phyloP scores from a whole-genome alignment of 2,888 invertebrate species.

The Seira musarum region DNA sequence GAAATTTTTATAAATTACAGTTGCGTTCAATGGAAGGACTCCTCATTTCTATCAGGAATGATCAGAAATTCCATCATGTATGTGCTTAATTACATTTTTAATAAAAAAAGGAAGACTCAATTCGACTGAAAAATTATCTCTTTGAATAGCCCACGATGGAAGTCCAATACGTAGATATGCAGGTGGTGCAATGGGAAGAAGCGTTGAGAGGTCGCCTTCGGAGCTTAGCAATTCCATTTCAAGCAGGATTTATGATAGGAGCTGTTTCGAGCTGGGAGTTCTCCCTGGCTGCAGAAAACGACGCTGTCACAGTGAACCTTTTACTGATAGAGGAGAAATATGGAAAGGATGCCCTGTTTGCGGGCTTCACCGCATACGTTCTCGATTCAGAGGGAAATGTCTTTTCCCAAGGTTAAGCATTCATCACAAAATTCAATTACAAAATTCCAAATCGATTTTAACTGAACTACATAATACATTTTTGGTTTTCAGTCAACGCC shows the following conservation, averaged over 20 bases:
- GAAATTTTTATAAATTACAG: conserved; percentile 4
- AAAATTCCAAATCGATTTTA: neutral
- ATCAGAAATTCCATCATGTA: conserved; percentile 41
- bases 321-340: conserved; percentile 40
- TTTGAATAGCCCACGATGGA: conserved; percentile 45
- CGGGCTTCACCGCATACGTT: conserved; percentile 41
- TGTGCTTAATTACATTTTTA: no score
- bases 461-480: neutral
- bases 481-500: conserved; percentile 35
- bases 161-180: conserved; percentile 48
- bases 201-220: conserved; percentile 28
- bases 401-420: conserved; percentile 44
- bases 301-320: conserved; percentile 34
- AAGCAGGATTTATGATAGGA: conserved; percentile 37
- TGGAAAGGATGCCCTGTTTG: conserved; percentile 37
- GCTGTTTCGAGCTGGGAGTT: conserved; percentile 44
- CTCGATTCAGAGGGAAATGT: conserved; percentile 33
- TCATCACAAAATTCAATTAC: no score
- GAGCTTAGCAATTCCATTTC: conserved; percentile 29
- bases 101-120: no score
- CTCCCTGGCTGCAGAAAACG: conserved; percentile 37
- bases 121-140: no score
- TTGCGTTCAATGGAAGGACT: conserved; percentile 22
- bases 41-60: conserved; percentile 22
- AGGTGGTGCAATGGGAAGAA: conserved; percentile 49